These are phyloP conservation scores for Acestrorhynchus altus DNA, from an alignment of 2,797 vertebrate species.

Conservation along the genomic window DNA sequence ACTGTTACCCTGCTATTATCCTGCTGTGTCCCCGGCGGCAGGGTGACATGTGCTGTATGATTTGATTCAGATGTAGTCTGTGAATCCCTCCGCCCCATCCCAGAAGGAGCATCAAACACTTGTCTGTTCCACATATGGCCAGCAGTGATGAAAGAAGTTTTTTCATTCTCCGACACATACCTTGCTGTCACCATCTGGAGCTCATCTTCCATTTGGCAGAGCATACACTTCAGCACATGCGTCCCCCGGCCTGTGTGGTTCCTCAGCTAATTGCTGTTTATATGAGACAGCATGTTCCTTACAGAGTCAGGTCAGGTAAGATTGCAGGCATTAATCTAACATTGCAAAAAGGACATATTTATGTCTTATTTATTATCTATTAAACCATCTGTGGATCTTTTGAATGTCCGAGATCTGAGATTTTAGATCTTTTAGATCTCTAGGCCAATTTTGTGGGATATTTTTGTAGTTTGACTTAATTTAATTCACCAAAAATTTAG, in stretches of 20 bases:
- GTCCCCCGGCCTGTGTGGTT: constrained; percentile 22
- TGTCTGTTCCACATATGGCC: constrained; percentile 30
- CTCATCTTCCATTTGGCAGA: constrained; percentile 9
- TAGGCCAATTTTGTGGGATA: no score
- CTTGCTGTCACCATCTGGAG: constrained; percentile 41
- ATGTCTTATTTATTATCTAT: not conserved
- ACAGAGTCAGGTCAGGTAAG: not conserved
- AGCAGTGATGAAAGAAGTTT: constrained; percentile 23
- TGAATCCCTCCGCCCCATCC: constrained; percentile 1
- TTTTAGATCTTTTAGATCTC: no score
- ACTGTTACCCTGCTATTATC: not conserved
- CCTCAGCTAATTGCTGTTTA: not conserved
- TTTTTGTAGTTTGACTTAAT: no score
- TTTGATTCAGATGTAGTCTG: constrained; percentile 30
- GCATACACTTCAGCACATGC: not conserved
- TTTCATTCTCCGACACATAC: constrained; percentile 6
- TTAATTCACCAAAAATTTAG: no score
- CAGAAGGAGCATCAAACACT: constrained; percentile 30
- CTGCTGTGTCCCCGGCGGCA: constrained; percentile 2
- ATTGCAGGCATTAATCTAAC: not conserved
- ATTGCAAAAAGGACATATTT: not conserved
- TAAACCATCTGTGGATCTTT: not conserved
- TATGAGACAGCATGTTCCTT: not conserved
- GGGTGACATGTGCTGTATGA: constrained; percentile 25
- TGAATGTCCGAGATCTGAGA: no score